Evolutionary conservation across 2,797 vertebrate genomes (phyloP).

Genomic region (Lerista edwardsae): DNA sequence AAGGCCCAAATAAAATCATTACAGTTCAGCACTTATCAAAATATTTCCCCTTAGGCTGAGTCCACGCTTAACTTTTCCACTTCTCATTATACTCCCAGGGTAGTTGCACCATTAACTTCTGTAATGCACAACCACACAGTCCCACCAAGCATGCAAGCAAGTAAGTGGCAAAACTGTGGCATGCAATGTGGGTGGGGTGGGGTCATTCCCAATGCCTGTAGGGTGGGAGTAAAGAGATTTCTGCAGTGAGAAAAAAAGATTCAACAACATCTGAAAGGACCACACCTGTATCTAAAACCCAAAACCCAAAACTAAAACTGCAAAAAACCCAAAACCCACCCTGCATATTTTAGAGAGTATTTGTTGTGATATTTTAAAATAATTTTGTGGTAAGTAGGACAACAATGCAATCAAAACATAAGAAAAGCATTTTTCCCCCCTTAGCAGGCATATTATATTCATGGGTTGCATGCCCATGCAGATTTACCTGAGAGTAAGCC

Average conservation of each 20-base stretch:
- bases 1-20: slow-evolving; percentile 62
- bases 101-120: slow-evolving; percentile 3
- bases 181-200: neutral
- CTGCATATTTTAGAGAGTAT: neutral
- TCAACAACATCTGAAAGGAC: neutral
- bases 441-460: no score
- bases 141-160: no score
- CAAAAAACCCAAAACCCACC: neutral
- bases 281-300: neutral
- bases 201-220: neutral
- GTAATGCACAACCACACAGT: neutral
- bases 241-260: neutral
- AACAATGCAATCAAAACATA: no score
- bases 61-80: slow-evolving; percentile 19
- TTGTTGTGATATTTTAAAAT: no score
- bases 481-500: no score
- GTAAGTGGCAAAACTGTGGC: neutral
- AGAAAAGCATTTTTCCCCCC: neutral
- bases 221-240: neutral
- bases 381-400: no score
- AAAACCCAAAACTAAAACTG: no score
- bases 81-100: neutral
- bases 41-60: slow-evolving; percentile 43
- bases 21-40: slow-evolving; percentile 57
- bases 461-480: no score